Evolutionary conservation across 2,888 invertebrate species (phyloP).

Genomic region (Caenorhabditis zanzibari): DNA sequence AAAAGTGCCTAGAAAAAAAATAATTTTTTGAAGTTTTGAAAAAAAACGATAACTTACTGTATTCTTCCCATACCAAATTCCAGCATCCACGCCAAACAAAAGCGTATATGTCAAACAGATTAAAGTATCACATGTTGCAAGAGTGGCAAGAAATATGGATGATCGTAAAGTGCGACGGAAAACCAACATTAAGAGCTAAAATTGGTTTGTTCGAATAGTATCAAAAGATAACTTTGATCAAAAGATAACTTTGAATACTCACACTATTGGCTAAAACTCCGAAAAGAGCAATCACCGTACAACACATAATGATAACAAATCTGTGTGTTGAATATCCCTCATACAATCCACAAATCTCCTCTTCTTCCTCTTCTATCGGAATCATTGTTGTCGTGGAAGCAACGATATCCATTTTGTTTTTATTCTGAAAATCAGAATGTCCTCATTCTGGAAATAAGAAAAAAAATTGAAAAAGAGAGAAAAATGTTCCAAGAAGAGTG

Average conservation of each 20-base stretch:
- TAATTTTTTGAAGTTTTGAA: no score
- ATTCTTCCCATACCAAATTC: conserved; percentile 69
- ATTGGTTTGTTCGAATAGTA: background rate
- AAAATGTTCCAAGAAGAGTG: conserved; percentile 15
- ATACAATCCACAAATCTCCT: conserved; percentile 71
- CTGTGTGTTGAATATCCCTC: conserved; percentile 72
- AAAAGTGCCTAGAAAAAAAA: conserved; percentile 64
- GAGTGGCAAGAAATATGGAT: conserved; percentile 72
- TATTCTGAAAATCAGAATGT: conserved; percentile 1
- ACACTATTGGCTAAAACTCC: conserved; percentile 73
- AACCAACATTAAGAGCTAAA: conserved; percentile 74
- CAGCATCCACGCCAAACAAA: conserved; percentile 76
- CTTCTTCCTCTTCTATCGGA: conserved; percentile 39
- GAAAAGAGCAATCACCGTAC: conserved; percentile 67
- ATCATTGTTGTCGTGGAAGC: conserved; percentile 22
- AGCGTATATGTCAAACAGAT: conserved; percentile 74
- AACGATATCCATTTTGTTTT: conserved; percentile 4
- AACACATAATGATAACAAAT: conserved; percentile 72
- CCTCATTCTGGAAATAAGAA: conserved; percentile 3
- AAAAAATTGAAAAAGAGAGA: background rate
- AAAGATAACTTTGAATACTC: background rate
- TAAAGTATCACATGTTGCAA: conserved; percentile 69
- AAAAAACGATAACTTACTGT: no score
- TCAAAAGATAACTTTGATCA: background rate
- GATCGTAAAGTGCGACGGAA: conserved; percentile 72